phyloP scores from a whole-genome alignment of 2,888 invertebrate species.

The Papilio protenor region DNA sequence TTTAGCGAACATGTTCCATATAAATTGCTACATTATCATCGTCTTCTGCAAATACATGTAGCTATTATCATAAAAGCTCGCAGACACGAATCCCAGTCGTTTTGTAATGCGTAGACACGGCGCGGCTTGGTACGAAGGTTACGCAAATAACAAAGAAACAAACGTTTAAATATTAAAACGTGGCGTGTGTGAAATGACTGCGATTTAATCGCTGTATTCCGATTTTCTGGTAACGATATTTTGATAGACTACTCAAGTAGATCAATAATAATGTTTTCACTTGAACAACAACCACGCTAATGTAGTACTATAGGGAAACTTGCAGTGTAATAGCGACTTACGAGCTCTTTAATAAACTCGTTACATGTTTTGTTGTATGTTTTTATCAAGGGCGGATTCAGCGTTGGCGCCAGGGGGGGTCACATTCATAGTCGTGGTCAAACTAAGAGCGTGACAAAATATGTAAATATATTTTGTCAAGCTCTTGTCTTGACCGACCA shows the following conservation, averaged over 20 bases:
- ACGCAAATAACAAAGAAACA: conserved; percentile 38
- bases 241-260: background rate
- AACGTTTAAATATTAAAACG: conserved; percentile 37
- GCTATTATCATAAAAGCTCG: conserved; percentile 24
- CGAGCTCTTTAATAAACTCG: background rate
- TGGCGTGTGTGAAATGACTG: conserved; percentile 36
- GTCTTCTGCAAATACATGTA: conserved; percentile 15
- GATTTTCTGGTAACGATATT: background rate
- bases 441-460: too few relatives aligned
- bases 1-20: conserved; percentile 19
- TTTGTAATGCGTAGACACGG: conserved; percentile 32
- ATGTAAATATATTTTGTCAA: too few relatives aligned
- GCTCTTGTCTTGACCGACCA: too few relatives aligned
- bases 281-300: background rate
- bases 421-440: too few relatives aligned
- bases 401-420: too few relatives aligned
- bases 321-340: background rate
- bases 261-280: background rate
- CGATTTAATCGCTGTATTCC: background rate
- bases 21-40: conserved; percentile 25
- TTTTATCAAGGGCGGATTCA: background rate
- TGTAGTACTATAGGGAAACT: background rate
- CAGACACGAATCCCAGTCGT: conserved; percentile 23
- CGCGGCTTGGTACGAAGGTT: conserved; percentile 40
- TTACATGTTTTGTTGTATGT: background rate